Base-by-base conservation (phyloP, 1,140 invertebrate species). In the Bradynema listronoti region DNA sequence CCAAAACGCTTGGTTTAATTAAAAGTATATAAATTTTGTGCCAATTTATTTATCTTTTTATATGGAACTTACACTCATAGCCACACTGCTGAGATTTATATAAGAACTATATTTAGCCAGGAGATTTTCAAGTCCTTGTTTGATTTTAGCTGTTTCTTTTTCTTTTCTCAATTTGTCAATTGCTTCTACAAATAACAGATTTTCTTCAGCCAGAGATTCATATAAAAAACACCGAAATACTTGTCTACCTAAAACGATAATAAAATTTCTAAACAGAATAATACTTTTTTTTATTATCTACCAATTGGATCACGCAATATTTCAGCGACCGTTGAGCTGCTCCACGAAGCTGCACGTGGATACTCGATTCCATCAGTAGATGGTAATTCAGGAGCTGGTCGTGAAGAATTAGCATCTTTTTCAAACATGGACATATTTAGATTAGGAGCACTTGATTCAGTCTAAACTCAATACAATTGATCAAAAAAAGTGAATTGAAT, bases 151-250 rank as follows among this genome's bases (percentile, higher is more conserved):
- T 1, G 61, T 39, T 39, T 60, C 63, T 36, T 69, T 76, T 51
- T 75, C 72, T 50, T 75, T 76, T 42, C 71, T 70, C 25, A 76
- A 46, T 54, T 74, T 63, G 7, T 76, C 75, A n/a, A 73, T 47
- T n/a, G 62, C 64, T 36, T 76, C 74, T 22, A 76, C 56, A 43
- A 76, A 76, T 0, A 64, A 36, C 9, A 76, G 64, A 60, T 76
- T 76, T 60, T 76, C 74, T 42, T 76, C 74, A 22, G 74, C 74
- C 22, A 76, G 51, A 11, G 75, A 59, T 51, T 76, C 58, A 45
- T 58, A 69, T 1, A 76, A 56, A 56, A 76, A 76, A 45, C 68
- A 74, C 43, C 73, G 73, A 61, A 76, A 76, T 4, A 76, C 58
- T 58, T 78, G 67, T 29, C n/a, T n/a, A n/a, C n/a, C n/a, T n/a